These are phyloP conservation scores for Odocoileus virginianus DNA, from an alignment of 2,113 vertebrate genomes.

Conservation along the genomic window DNA sequence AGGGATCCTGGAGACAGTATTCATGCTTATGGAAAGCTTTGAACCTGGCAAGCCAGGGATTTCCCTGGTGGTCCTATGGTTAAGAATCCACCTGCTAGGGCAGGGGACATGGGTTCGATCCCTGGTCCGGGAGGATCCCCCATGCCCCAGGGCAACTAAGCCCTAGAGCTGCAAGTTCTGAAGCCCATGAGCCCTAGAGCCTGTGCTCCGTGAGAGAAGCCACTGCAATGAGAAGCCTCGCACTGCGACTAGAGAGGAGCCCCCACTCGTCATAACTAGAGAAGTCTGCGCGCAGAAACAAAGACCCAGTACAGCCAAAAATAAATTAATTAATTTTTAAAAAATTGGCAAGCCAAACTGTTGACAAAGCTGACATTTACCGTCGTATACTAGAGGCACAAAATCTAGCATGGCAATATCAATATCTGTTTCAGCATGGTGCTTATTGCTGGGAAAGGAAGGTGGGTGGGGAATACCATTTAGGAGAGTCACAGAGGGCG, in stretches of 20 bases:
- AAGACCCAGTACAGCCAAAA: background rate
- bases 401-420: background rate
- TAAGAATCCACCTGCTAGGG: background rate
- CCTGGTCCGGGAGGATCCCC: background rate
- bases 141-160: background rate
- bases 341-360: background rate
- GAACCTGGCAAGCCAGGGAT: background rate
- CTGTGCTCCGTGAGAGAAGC: background rate
- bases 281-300: background rate
- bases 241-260: background rate
- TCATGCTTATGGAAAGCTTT: background rate
- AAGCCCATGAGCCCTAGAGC: background rate
- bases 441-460: background rate
- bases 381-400: background rate
- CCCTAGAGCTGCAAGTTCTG: background rate
- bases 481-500: background rate
- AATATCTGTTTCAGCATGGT: background rate
- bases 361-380: background rate
- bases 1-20: background rate
- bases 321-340: rapidly evolving
- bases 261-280: background rate
- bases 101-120: background rate
- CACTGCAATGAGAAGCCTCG: background rate
- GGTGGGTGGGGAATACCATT: background rate
- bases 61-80: background rate